These are phyloP conservation scores for Axinella damicornis DNA, from an alignment of 37 sponge, comb jelly and placozoan species.

Conservation along the genomic window DNA sequence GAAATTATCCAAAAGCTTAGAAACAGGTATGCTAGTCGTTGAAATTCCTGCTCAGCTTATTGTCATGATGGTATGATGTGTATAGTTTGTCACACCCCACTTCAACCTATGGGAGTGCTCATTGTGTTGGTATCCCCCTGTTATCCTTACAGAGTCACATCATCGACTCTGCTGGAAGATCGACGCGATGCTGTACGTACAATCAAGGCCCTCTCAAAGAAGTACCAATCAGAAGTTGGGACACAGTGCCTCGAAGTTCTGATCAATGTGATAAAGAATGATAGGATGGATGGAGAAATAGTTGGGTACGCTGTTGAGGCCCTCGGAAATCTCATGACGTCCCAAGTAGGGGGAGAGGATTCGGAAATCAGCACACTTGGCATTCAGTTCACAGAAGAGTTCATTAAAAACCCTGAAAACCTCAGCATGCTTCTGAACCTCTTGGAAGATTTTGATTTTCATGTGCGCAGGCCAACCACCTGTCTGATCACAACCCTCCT, in stretches of 20 bases:
- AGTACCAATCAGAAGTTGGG: constrained; percentile 89
- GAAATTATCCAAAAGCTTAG: constrained; percentile 66
- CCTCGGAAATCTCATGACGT: constrained; percentile 71
- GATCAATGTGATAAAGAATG: constrained; percentile 55
- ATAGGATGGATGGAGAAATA: constrained; percentile 73
- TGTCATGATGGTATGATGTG: too few relatives aligned
- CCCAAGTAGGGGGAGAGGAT: constrained; percentile 19
- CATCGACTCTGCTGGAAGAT: constrained; percentile 88
- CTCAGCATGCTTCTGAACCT: constrained; percentile 70
- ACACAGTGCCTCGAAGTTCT: constrained; percentile 75
- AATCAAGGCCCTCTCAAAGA: constrained; percentile 85
- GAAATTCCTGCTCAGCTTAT: background rate
- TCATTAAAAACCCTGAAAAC: constrained; percentile 75
- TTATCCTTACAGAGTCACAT: constrained; percentile 60
- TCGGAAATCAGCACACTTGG: constrained; percentile 31
- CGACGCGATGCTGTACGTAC: constrained; percentile 90
- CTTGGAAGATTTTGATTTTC: constrained; percentile 87
- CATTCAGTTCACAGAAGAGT: constrained; percentile 69
- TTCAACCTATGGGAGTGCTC: too few relatives aligned
- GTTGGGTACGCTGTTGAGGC: constrained; percentile 86
- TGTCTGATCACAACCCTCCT: constrained; percentile 71
- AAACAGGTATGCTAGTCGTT: constrained; percentile 26
- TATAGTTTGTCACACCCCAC: too few relatives aligned
- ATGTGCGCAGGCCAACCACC: constrained; percentile 78
- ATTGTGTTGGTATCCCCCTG: background rate